Evolutionary conservation across 2,113 vertebrate genomes (phyloP), one percentile per base, ranked within the genome.

Genomic region (Donacobius atricapilla): DNA sequence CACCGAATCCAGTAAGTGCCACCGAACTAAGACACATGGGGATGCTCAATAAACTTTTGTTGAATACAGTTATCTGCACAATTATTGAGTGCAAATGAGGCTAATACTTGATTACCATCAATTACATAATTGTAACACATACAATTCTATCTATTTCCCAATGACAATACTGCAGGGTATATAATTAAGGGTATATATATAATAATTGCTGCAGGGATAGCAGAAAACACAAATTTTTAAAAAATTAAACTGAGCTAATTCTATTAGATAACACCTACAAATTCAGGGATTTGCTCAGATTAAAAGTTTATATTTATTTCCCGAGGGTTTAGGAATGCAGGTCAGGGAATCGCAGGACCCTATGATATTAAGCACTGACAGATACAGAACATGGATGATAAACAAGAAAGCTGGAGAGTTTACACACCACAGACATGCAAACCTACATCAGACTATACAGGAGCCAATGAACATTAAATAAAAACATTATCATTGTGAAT

Each of bases 311-410:
- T 18, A 33, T 72, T n/a, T 57, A 72, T 53, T 21, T 53, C 23
- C 17, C 22, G 0, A 47, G 19, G 4, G 3, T 39, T 93, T 47
- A 75, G 0, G 0, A 39, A 66, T 0, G 0, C 35, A 71, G 33
- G 23, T 50, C 40, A 56, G n/a, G 61, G 35, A 82, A 82, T 60
- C 60, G 68, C 22, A 44, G 27, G 35, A 58, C 27, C 9, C 11
- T 37, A 3, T 28, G 21, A 35, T 47, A 47, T 30, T 54, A 78
- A 39, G 15, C 19, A 33, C 28, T 28, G 20, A 69, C 2, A 61
- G 18, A 66, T 3, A 66, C 1, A 54, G 15, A 68, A n/a, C 15
- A 63, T 0, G 39, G 7, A 63, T 4, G 14, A 58, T 40, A 63
- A 63, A 75, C 16, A 44, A 56, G 48, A 66, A 93, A 82, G 15